Conservation (phyloP, 2,888 invertebrate species). For the Agelastica alni region DNA sequence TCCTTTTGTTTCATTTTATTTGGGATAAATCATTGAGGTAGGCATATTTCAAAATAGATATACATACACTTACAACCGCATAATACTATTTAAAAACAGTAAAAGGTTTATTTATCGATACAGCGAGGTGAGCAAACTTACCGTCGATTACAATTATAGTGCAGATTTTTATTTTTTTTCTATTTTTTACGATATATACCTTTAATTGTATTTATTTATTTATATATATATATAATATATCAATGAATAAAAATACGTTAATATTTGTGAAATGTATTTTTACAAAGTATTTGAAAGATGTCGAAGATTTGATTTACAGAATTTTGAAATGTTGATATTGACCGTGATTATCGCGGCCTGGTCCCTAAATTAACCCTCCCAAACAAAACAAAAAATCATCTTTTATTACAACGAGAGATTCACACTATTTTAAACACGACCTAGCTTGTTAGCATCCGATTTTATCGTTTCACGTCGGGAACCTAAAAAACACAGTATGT, state of each 20-base stretch:
- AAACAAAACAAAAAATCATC: slow-evolving; percentile 41
- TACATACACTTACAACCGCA: background rate
- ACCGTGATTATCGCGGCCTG: slow-evolving; percentile 60
- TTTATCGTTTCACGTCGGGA: slow-evolving; percentile 26
- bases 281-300: slow-evolving; percentile 51
- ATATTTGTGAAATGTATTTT: slow-evolving; percentile 55
- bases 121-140: slow-evolving; percentile 22
- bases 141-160: slow-evolving; percentile 41
- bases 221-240: slow-evolving; percentile 54
- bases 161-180: slow-evolving; percentile 46
- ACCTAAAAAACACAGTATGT: slow-evolving; percentile 8
- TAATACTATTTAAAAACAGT: slow-evolving; percentile 8
- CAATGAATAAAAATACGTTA: slow-evolving; percentile 48
- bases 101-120: slow-evolving; percentile 1
- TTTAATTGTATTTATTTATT: slow-evolving; percentile 46
- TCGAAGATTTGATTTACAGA: slow-evolving; percentile 54
- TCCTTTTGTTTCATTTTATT: too few relatives aligned
- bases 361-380: slow-evolving; percentile 60
- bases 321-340: slow-evolving; percentile 57
- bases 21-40: slow-evolving; percentile 17
- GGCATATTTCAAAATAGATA: slow-evolving; percentile 13
- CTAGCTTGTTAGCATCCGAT: slow-evolving; percentile 34
- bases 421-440: slow-evolving; percentile 39
- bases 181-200: slow-evolving; percentile 43
- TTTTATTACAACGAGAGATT: slow-evolving; percentile 25